Conservation (phyloP, 2,113 vertebrate species). For the Hucho hucho region DNA sequence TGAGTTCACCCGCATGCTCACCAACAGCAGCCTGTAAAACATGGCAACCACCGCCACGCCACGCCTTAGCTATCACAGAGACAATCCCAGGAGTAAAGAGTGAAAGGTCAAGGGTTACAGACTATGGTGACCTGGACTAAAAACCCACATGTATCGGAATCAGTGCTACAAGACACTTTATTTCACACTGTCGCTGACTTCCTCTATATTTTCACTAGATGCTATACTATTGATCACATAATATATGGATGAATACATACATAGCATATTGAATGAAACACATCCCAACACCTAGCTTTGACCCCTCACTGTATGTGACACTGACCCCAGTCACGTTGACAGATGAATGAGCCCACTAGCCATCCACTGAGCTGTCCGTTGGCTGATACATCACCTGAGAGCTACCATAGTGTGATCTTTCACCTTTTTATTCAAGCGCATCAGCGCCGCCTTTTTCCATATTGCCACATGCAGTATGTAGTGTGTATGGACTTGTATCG, state of each 20-base stretch:
- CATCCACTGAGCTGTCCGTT: too few relatives aligned
- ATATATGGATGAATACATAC: not conserved
- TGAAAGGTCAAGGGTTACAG: not conserved
- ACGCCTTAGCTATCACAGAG: constrained; percentile 16
- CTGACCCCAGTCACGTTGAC: not conserved
- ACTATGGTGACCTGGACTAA: not conserved
- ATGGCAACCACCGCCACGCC: constrained; percentile 7
- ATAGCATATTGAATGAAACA: not conserved
- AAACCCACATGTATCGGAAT: not conserved
- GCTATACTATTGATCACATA: not conserved
- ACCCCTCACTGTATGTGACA: not conserved
- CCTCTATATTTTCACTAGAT: not conserved
- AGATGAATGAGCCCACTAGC: too few relatives aligned
- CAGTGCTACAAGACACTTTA: not conserved
- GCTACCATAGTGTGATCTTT: not conserved
- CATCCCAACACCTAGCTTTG: not conserved
- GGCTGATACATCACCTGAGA: not conserved
- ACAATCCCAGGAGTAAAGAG: not conserved
- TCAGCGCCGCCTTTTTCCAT: not conserved
- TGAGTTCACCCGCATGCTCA: constrained; percentile 82
- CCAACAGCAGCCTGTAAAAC: constrained; percentile 55
- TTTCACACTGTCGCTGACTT: not conserved
- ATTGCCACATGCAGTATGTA: not conserved
- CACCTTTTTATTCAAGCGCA: not conserved
- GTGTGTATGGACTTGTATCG: not conserved